A percentile compares a stretch with the other conserved stretches of the same genome.
phyloP scores from a whole-genome alignment of 2,113 vertebrate species.

The Colinus virginianus region DNA sequence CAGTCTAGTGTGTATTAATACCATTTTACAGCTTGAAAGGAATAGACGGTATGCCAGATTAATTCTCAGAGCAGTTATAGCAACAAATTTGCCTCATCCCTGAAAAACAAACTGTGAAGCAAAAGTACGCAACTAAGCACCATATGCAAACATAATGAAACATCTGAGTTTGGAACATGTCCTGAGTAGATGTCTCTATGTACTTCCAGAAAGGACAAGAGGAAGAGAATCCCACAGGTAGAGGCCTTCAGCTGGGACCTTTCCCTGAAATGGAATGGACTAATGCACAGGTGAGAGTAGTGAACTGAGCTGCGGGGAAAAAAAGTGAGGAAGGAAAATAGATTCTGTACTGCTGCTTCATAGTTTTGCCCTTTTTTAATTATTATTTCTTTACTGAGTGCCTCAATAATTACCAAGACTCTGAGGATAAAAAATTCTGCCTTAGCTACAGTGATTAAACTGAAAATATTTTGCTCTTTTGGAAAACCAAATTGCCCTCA shows the following conservation, averaged over 20 bases:
- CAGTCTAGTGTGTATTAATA: not conserved
- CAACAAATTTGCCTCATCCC: not conserved
- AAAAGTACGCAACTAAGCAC: not conserved
- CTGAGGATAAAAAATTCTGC: not conserved
- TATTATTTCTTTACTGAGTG: not conserved
- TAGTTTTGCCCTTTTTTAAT: not conserved
- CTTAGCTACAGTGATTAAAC: not conserved
- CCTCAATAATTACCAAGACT: not conserved
- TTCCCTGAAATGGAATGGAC: constrained; percentile 73
- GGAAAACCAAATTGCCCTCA: not conserved
- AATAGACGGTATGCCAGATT: not conserved
- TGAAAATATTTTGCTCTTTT: not conserved
- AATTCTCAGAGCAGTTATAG: not conserved
- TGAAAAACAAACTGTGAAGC: not conserved
- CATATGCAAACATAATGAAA: constrained; percentile 28
- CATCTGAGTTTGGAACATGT: constrained; percentile 44
- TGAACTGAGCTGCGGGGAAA: constrained; percentile 23
- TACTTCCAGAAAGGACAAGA: constrained; percentile 72
- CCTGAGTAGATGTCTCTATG: constrained; percentile 70
- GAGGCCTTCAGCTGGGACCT: constrained; percentile 72
- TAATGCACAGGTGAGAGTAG: constrained; percentile 69
- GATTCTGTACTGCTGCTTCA: constrained; percentile 7
- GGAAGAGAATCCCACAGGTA: constrained; percentile 73
- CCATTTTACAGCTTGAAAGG: not conserved
- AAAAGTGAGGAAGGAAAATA: constrained; percentile 42